Percentiles rank a stretch among this genome's conserved stretches.
Evolutionary conservation across 2,797 vertebrate species (phyloP).

Genomic region (Sylvilagus floridanus): DNA sequence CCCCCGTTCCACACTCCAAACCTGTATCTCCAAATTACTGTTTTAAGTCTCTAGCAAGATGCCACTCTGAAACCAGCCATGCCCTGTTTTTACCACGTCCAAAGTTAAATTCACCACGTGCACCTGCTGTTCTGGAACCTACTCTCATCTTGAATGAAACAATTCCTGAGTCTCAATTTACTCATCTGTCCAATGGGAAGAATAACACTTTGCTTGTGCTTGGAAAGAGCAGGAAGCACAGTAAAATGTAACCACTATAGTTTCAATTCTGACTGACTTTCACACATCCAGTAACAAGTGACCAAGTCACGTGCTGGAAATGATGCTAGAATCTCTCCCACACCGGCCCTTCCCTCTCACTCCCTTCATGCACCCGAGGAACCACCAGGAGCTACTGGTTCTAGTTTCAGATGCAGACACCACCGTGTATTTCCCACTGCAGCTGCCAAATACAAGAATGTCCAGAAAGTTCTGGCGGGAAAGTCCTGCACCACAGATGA

Average conservation of each 20-base stretch:
- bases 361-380: background rate
- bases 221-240: background rate
- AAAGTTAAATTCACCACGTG: background rate
- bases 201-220: background rate
- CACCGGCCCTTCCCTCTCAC: background rate
- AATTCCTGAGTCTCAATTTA: slow-evolving; percentile 6
- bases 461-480: background rate
- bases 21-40: slow-evolving; percentile 18
- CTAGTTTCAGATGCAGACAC: background rate
- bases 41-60: slow-evolving; percentile 26
- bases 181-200: background rate
- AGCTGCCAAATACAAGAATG: background rate
- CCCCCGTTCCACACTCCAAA: background rate
- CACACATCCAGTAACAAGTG: background rate
- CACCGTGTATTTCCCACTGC: background rate
- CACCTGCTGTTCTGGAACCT: background rate
- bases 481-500: background rate
- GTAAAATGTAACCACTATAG: background rate
- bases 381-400: background rate
- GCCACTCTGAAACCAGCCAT: background rate
- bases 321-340: background rate
- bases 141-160: slow-evolving; percentile 2
- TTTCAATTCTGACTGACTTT: background rate
- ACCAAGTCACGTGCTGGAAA: background rate
- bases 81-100: background rate